These are phyloP conservation scores for Trypoxylus dichotomus DNA, from an alignment of 1,140 invertebrate species.

Conservation along the genomic window DNA sequence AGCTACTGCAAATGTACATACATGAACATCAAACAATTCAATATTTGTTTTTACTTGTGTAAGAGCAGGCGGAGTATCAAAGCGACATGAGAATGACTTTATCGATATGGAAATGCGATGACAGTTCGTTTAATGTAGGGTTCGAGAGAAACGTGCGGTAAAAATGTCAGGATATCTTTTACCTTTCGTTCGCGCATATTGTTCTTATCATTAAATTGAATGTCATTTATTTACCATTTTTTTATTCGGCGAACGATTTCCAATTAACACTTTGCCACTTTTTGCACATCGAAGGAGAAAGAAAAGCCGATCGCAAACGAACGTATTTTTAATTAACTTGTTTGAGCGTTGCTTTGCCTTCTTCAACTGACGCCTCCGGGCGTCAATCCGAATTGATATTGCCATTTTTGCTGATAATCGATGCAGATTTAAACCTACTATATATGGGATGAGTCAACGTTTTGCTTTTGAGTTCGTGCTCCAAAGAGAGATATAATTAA, in stretches of 20 bases:
- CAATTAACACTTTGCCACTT: slow-evolving; percentile 15
- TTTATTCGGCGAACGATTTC: not conserved
- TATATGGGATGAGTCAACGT: too few species aligned
- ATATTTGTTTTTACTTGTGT: too few species aligned
- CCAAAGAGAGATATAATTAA: too few species aligned
- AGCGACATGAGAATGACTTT: not conserved
- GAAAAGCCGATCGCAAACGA: not conserved
- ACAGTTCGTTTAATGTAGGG: not conserved
- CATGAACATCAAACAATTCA: too few species aligned
- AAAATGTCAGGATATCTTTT: not conserved
- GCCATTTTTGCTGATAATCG: not conserved
- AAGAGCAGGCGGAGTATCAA: too few species aligned
- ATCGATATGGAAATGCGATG: not conserved
- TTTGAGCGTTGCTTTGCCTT: not conserved
- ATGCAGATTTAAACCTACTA: not conserved
- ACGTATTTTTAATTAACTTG: slow-evolving; percentile 15
- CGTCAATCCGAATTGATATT: not conserved
- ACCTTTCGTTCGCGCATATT: not conserved
- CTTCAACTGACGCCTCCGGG: not conserved
- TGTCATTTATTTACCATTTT: not conserved
- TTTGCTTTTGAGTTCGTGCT: too few species aligned
- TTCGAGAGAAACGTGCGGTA: not conserved
- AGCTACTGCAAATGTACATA: too few species aligned
- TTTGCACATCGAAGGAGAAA: not conserved
- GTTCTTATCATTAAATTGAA: slow-evolving; percentile 24